Percentiles rank a stretch among this genome's conserved stretches.
These are phyloP conservation scores for Colistium nudipinnis DNA, from an alignment of 2,113 vertebrate genomes.

Conservation along the genomic window DNA sequence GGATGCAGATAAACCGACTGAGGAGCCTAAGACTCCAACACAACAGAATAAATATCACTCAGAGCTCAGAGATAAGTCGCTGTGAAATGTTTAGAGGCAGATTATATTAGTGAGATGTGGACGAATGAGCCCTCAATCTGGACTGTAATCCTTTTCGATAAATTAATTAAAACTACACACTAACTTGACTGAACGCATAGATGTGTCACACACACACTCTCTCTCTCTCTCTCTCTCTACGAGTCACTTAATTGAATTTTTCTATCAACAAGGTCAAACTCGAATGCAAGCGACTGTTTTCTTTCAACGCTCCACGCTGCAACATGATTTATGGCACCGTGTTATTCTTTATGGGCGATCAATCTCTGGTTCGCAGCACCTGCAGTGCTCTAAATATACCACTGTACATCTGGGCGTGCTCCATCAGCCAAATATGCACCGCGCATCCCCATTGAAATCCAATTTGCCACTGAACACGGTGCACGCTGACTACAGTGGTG, in stretches of 20 bases:
- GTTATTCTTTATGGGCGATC: constrained; percentile 64
- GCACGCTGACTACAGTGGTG: constrained; percentile 8
- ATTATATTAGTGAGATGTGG: constrained; percentile 73
- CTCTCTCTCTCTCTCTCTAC: no score
- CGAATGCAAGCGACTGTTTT: constrained; percentile 1
- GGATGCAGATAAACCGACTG: constrained; percentile 69
- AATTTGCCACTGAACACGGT: constrained; percentile 29
- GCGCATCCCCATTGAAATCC: constrained; percentile 24
- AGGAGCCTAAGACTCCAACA: constrained; percentile 57
- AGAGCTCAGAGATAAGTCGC: constrained; percentile 68
- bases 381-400: constrained; percentile 64
- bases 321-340: constrained; percentile 18
- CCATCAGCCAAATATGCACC: constrained; percentile 32
- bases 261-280: not conserved
- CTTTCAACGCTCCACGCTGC: constrained; percentile 22
- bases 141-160: constrained; percentile 69
- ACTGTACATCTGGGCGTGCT: constrained; percentile 28
- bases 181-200: constrained; percentile 36
- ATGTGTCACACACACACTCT: constrained; percentile 15
- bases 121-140: constrained; percentile 68
- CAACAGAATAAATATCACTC: constrained; percentile 64
- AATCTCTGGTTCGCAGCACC: constrained; percentile 57
- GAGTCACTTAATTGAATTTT: constrained; percentile 33
- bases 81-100: constrained; percentile 70
- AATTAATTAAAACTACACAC: constrained; percentile 65